These are phyloP conservation scores for Phasia obesa DNA, from an alignment of 2,888 invertebrate genomes.

Conservation along the genomic window DNA sequence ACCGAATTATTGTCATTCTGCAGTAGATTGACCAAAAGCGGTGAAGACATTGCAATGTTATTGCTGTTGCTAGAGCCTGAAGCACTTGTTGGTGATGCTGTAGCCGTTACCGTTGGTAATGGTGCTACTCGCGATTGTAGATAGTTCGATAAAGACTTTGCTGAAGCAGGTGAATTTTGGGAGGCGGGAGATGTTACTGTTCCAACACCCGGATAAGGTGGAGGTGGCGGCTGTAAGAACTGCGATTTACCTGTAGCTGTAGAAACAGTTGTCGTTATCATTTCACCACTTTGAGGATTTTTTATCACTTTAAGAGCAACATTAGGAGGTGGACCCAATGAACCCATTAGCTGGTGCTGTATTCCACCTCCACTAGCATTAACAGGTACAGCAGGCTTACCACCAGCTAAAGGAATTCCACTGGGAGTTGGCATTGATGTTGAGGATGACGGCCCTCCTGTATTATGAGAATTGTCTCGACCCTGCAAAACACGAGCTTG, in stretches of 20 bases:
- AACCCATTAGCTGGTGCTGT: constrained; percentile 74
- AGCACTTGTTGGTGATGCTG: constrained; percentile 53
- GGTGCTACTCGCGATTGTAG: constrained; percentile 58
- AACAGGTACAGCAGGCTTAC: constrained; percentile 37
- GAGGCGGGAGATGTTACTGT: constrained; percentile 66
- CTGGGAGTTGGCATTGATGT: constrained; percentile 68
- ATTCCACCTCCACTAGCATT: constrained; percentile 44
- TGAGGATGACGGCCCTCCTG: constrained; percentile 55
- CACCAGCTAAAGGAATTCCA: constrained; percentile 62
- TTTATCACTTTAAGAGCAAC: constrained; percentile 78
- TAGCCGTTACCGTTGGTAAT: constrained; percentile 26
- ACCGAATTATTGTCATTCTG: constrained; percentile 88
- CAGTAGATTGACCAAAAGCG: constrained; percentile 93
- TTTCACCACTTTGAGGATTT: constrained; percentile 76
- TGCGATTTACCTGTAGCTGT: constrained; percentile 76
- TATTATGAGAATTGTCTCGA: constrained; percentile 85
- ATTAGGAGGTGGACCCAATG: constrained; percentile 75
- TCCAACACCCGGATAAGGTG: constrained; percentile 80
- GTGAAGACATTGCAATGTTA: constrained; percentile 92
- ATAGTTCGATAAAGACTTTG: constrained; percentile 72
- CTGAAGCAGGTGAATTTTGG: constrained; percentile 49
- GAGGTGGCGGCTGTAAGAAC: constrained; percentile 81
- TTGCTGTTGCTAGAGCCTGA: constrained; percentile 69
- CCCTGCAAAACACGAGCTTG: constrained; percentile 93
- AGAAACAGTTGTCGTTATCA: constrained; percentile 70